phyloP scores from a whole-genome alignment of 2,113 vertebrate genomes.

The Dromaius novaehollandiae region DNA sequence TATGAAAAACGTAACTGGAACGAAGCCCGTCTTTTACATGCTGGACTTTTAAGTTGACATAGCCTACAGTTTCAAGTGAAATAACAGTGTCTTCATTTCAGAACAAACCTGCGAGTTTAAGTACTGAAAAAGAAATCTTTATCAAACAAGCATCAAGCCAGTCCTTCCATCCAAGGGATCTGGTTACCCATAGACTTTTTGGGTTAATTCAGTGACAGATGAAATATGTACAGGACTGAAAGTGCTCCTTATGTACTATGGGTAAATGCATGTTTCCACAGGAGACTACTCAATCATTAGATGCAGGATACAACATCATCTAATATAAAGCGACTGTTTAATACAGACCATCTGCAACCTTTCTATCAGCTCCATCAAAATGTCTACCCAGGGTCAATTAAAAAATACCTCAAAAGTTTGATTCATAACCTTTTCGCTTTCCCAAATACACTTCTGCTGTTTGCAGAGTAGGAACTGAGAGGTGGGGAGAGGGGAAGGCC shows the following conservation, averaged over 20 bases:
- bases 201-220: conserved; percentile 72
- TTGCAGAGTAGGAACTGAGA: conserved; percentile 4
- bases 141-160: neutral
- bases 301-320: conserved; percentile 64
- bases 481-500: neutral
- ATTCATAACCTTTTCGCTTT: conserved; percentile 67
- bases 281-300: conserved; percentile 77
- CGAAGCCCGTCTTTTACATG: neutral
- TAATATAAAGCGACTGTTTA: conserved; percentile 75
- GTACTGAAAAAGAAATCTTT: neutral
- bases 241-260: conserved; percentile 38
- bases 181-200: conserved; percentile 16
- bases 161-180: neutral
- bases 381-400: conserved; percentile 64
- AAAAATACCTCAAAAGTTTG: conserved; percentile 71
- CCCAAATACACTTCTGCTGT: conserved; percentile 65
- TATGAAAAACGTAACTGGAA: neutral
- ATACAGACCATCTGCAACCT: conserved; percentile 79
- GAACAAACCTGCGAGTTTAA: conserved; percentile 13
- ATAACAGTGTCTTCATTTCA: neutral
- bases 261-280: conserved; percentile 77
- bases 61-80: neutral
- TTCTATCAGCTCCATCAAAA: conserved; percentile 65
- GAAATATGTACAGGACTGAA: conserved; percentile 75
- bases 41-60: neutral